phyloP scores from a whole-genome alignment of 2,888 invertebrate species.

The Rhabditophanes sp. region DNA sequence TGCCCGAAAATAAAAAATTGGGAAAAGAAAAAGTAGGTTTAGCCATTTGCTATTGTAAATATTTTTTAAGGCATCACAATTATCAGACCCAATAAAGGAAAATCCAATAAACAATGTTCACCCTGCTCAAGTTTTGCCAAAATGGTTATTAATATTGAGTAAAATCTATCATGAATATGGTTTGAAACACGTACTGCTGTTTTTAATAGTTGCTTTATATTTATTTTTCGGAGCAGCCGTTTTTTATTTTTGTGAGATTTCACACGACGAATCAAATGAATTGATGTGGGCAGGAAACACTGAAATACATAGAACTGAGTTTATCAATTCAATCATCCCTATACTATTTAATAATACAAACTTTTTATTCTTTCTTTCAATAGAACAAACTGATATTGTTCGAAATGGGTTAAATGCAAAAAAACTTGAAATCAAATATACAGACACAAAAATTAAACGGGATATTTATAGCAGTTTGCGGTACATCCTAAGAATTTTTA shows the following conservation, averaged over 20 bases:
- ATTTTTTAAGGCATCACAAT: too few species aligned
- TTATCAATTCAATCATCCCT: slow-evolving; percentile 23
- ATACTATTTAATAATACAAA: slow-evolving; percentile 33
- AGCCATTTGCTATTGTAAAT: too few species aligned
- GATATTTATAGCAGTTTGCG: slow-evolving; percentile 1
- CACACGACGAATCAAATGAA: slow-evolving; percentile 18
- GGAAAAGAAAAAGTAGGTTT: too few species aligned
- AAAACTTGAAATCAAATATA: slow-evolving; percentile 4
- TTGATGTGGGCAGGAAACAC: slow-evolving; percentile 13
- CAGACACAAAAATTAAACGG: slow-evolving; percentile 2
- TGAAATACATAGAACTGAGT: slow-evolving; percentile 17
- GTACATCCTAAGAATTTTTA: slow-evolving; percentile 31
- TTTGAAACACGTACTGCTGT: slow-evolving; percentile 23
- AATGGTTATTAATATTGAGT: slow-evolving; percentile 18
- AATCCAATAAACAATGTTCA: too few species aligned
- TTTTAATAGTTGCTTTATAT: slow-evolving; percentile 20
- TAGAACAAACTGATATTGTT: slow-evolving; percentile 20
- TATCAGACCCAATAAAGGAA: too few species aligned
- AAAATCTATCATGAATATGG: slow-evolving; percentile 32
- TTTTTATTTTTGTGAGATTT: slow-evolving; percentile 25
- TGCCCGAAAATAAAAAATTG: too few species aligned
- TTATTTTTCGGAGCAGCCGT: slow-evolving; percentile 27
- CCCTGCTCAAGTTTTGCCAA: slow-evolving; percentile 12
- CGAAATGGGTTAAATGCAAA: slow-evolving; percentile 3
- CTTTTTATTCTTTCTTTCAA: slow-evolving; percentile 26